These are phyloP conservation scores for Dicerorhinus sumatrensis DNA, from an alignment of 2,113 vertebrate genomes.

Conservation along the genomic window DNA sequence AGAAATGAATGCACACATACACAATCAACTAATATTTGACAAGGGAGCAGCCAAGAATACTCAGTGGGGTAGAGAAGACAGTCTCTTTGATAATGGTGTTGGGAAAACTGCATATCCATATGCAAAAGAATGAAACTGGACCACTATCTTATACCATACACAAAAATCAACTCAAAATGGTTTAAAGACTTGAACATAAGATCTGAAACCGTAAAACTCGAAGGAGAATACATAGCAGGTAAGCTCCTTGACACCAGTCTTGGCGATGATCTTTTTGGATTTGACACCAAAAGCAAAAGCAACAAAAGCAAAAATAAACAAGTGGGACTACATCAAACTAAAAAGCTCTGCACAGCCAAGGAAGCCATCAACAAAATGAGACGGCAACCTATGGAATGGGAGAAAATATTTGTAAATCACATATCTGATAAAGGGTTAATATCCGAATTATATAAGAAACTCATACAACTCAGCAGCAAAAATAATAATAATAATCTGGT, in stretches of 20 bases:
- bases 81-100: neutral
- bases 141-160: neutral
- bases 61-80: neutral
- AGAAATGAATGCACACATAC: neutral
- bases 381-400: neutral
- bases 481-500: neutral
- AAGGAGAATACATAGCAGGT: neutral
- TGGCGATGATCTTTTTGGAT: neutral
- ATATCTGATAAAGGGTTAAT: neutral
- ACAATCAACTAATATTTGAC: neutral
- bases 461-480: neutral
- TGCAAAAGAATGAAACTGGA: neutral
- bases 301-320: neutral
- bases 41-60: neutral
- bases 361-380: neutral
- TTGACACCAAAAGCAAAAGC: neutral
- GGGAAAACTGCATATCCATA: neutral
- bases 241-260: neutral
- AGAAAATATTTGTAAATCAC: neutral
- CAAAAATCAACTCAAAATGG: neutral
- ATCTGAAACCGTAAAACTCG: neutral
- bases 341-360: neutral
- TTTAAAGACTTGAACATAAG: neutral
- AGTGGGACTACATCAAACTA: neutral
- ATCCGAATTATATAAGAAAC: neutral